Percentiles rank a stretch among this genome's conserved stretches.
Conservation (phyloP, 2,797 vertebrate genomes). For the Silurus aristotelis region DNA sequence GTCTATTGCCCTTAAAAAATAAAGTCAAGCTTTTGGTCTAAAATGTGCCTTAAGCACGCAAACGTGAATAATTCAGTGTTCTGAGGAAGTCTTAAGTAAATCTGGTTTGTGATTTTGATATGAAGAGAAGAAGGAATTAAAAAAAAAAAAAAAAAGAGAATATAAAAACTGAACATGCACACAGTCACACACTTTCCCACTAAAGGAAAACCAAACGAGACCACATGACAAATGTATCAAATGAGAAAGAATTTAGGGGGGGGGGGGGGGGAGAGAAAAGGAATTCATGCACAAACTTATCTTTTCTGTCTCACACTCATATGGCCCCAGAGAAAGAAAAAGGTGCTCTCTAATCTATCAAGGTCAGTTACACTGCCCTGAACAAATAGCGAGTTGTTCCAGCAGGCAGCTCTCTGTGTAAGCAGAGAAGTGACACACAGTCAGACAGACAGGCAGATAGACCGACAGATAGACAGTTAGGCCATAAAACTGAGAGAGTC, state of each 20-base stretch:
- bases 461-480: conserved; percentile 50
- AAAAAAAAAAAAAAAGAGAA: neutral
- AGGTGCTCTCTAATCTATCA: conserved; percentile 76
- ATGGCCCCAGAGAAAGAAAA: conserved; percentile 68
- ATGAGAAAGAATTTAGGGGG: conserved; percentile 21
- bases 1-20: conserved; percentile 73
- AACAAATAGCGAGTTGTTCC: conserved; percentile 71
- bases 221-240: conserved; percentile 5
- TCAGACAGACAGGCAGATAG: conserved; percentile 53
- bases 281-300: conserved; percentile 64
- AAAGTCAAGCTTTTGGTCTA: conserved; percentile 75
- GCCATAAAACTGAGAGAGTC: conserved; percentile 43
- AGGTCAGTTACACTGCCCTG: conserved; percentile 76
- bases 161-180: conserved; percentile 26
- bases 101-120: neutral
- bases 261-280: neutral
- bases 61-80: conserved; percentile 56
- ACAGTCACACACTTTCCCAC: conserved; percentile 27
- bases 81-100: conserved; percentile 24
- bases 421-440: conserved; percentile 56
- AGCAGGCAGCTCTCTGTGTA: conserved; percentile 62
- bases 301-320: conserved; percentile 67
- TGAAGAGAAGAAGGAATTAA: conserved; percentile 33
- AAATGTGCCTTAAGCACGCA: conserved; percentile 67
- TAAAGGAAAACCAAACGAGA: neutral